phyloP scores from a whole-genome alignment of 1,140 invertebrate species.

The Drosophila sproati region DNA sequence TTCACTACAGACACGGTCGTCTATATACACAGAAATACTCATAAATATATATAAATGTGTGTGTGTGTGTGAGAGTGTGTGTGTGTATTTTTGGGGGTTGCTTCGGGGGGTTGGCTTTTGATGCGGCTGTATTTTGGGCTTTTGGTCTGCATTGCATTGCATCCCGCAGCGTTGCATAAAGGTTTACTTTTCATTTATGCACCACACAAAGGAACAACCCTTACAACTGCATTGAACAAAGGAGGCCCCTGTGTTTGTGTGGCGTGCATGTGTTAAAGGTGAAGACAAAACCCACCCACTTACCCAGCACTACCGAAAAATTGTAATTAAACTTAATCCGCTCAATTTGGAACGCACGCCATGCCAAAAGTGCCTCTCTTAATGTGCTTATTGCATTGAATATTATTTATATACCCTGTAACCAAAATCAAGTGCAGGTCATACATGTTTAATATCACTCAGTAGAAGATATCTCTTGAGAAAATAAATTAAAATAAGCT shows the following conservation, averaged over 20 bases:
- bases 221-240: constrained; percentile 62
- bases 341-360: constrained; percentile 84
- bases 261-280: constrained; percentile 27
- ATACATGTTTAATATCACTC: neutral
- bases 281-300: neutral
- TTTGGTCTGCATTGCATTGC: constrained; percentile 52
- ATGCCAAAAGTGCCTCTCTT: constrained; percentile 50
- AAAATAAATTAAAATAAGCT: neutral
- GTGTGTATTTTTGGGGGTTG: constrained; percentile 1
- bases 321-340: constrained; percentile 84
- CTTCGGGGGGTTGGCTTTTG: constrained; percentile 24
- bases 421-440: neutral
- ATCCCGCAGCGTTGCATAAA: constrained; percentile 74
- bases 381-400: constrained; percentile 19
- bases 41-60: constrained; percentile 3
- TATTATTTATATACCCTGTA: constrained; percentile 33
- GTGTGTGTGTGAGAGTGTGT: neutral
- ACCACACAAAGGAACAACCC: constrained; percentile 70
- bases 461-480: neutral
- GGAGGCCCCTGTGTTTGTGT: constrained; percentile 12
- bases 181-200: constrained; percentile 77
- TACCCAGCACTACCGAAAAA: constrained; percentile 58
- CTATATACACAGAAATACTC: neutral
- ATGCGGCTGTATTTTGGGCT: constrained; percentile 27
- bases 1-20: constrained; percentile 27